A percentile compares a stretch with the other conserved stretches of the same genome.
phyloP scores from a whole-genome alignment of 2,888 invertebrate genomes.

The Pimpla rufipes region DNA sequence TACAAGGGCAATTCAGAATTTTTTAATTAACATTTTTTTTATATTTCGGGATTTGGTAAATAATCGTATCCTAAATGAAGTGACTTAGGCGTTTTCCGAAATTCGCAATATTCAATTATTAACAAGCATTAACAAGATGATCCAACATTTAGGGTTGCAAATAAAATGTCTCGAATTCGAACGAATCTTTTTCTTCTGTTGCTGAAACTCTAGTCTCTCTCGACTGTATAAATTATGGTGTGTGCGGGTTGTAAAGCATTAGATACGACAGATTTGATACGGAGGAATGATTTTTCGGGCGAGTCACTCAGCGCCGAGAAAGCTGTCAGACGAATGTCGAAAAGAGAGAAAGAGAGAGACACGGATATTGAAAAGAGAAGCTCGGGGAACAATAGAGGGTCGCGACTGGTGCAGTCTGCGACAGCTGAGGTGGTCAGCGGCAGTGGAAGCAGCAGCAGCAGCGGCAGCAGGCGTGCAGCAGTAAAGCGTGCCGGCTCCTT shows the following conservation, averaged over 20 bases:
- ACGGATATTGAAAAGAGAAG: slow-evolving; percentile 28
- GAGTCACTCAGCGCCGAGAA: slow-evolving; percentile 33
- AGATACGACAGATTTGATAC: slow-evolving; percentile 21
- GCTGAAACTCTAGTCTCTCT: neutral
- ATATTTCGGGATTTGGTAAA: no score
- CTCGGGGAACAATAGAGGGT: slow-evolving; percentile 58
- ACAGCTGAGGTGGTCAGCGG: slow-evolving; percentile 71
- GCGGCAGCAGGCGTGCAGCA: slow-evolving; percentile 49
- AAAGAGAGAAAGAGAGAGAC: slow-evolving; percentile 34
- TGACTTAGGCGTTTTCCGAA: no score
- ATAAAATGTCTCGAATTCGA: neutral
- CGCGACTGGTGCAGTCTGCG: slow-evolving; percentile 48
- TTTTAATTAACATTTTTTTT: no score
- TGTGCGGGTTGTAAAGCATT: neutral
- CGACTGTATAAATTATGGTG: neutral
- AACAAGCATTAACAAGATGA: no score
- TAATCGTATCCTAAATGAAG: no score
- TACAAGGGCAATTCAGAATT: no score
- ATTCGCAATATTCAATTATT: no score
- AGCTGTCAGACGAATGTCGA: slow-evolving; percentile 54
- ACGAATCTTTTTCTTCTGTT: neutral
- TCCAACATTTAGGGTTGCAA: neutral
- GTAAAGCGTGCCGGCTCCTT: slow-evolving; percentile 54
- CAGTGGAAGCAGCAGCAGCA: slow-evolving; percentile 43
- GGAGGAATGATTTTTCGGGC: slow-evolving; percentile 5